Evolutionary conservation across 2,888 invertebrate species (phyloP), one percentile per base, ranked within the genome.

Genomic region (Pelosia muscerda): DNA sequence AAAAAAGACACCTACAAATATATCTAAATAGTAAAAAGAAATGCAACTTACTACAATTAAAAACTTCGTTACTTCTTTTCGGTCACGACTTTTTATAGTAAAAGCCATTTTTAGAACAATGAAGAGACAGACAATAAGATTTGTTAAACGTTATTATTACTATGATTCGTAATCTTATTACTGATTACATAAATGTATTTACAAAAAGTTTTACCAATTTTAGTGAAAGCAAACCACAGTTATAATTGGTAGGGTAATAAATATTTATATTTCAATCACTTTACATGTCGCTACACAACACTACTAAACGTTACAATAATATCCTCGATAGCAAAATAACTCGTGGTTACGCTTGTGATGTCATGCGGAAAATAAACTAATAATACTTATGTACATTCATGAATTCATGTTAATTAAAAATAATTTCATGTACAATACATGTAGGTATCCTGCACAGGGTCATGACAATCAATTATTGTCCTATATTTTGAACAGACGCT

Each of bases 61-160:
- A 22, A 54, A 19, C 22, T 62, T 62, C 11, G 31, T 19, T 15
- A 49, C 6, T 28, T 62, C 62, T 10, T 54, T 62, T 11, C 62
- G 62, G 1, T 62, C 62, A 9, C 62, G 53, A 22, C 23, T 54
- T 63, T 54, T 63, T 63, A 63, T 23, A 31, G 63, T 54, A 54
- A 63, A 63, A 54, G 63, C 54, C 63, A 63, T 63, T 31, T 63
- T 63, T 1, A 34, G 1, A 23, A 31, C n/a, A 23, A 8, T 31
- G 6, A 5, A 19, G 5, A 9, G 4, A 2, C 19, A 61, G 11
- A n/a, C 42, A 19, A 22, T n/a, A 22, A 38, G 38, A 15, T 3
- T 38, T 38, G 38, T 38, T 38, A 6, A 15, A 38, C 10, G 38
- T 38, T 38, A n/a, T n/a, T 55, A 31, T 31, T 31, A 31, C 6